Evolutionary conservation across 2,888 invertebrate genomes (phyloP).

Genomic region (Phoronis australis): DNA sequence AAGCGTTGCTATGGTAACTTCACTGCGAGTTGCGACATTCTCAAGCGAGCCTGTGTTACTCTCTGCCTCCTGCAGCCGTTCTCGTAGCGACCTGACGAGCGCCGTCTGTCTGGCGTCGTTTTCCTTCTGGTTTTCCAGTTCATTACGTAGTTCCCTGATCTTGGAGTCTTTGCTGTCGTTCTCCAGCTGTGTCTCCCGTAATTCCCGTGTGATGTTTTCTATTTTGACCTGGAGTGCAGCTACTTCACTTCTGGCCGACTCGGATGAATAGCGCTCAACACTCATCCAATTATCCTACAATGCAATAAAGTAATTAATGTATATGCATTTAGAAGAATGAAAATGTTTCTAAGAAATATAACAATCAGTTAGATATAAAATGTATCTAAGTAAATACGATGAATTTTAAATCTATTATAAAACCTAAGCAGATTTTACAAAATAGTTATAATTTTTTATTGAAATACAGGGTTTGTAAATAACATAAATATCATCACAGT

Average conservation of each 20-base stretch:
- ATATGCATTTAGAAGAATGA: no score
- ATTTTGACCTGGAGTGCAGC: constrained; percentile 38
- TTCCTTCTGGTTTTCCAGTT: constrained; percentile 38
- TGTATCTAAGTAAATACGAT: no score
- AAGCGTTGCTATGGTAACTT: constrained; percentile 39
- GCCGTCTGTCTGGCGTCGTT: constrained; percentile 34
- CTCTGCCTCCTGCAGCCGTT: constrained; percentile 40
- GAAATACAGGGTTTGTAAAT: no score
- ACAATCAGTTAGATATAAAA: no score
- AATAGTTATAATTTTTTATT: no score
- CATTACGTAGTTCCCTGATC: constrained; percentile 36
- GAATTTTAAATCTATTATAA: not conserved
- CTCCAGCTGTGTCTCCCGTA: constrained; percentile 38
- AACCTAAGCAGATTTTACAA: not conserved
- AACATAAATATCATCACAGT: no score
- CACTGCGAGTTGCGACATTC: constrained; percentile 41
- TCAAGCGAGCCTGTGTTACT: constrained; percentile 33
- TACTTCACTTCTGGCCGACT: constrained; percentile 35
- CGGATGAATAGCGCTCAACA: constrained; percentile 32
- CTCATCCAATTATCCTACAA: constrained; percentile 35
- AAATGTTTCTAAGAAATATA: no score
- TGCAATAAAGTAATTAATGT: constrained; percentile 10
- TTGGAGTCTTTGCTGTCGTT: constrained; percentile 42
- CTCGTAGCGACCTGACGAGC: constrained; percentile 31
- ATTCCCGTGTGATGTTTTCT: no score